Evolutionary conservation across 2,888 invertebrate genomes (phyloP), one percentile per base, ranked within the genome.

Genomic region (Philereme vetulata): DNA sequence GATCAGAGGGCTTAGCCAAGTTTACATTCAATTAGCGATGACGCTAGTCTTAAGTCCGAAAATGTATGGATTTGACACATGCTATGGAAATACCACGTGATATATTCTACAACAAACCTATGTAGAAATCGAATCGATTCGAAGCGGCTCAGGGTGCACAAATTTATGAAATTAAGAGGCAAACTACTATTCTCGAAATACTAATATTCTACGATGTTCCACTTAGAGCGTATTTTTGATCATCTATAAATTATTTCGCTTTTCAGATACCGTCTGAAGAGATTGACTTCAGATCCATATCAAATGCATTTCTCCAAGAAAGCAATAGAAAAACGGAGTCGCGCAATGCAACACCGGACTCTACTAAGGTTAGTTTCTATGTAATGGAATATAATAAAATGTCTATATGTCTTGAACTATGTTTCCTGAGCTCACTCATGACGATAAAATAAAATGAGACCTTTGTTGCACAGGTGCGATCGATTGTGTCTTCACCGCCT

Each of bases 231-330:
- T 21, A 21, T 21, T 21, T 21, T 21, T 21, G 21, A 21, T 21
- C 21, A 21, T 21, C 1, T 21, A 21, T 21, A 21, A 21, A 21
- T 42, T n/a, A 42, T 42, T 42, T 44, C 8, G 21, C 38, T 21
- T 58, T 62, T 48, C 77, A 90, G 90, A 80, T 86, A 71, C 78
- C 77, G 48, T 71, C 80, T 49, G 90, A 89, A 38, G 90, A 90
- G 62, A 80, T 72, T 65, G 91, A 89, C 71, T 91, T 85, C 72
- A 86, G 88, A 82, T 82, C 80, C 33, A 78, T 92, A 50, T 90
- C 91, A 54, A 90, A 89, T 76, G 90, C 90, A 63, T 92, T 91
- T 72, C 78, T 92, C 47, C 87, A 85, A 72, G 92, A 92, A 68
- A 90, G 80, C 74, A 86, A 88, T 74, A 84, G 80, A 69, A 88